These are phyloP conservation scores for Zeuzera pyrina DNA, from an alignment of 2,888 invertebrate genomes.

Conservation along the genomic window DNA sequence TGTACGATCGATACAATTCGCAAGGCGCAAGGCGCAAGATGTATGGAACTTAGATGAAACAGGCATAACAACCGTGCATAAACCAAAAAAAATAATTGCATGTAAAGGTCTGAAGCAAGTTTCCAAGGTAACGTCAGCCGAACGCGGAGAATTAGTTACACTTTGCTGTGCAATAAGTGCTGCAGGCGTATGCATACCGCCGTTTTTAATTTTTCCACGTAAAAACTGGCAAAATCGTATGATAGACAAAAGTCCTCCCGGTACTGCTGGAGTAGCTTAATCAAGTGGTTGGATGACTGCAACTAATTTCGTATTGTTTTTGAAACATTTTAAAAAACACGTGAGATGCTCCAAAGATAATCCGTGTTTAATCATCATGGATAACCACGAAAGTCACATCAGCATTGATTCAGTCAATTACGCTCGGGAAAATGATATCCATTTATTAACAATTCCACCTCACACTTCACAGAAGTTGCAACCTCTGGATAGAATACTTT, in stretches of 20 bases:
- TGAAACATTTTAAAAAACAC: conserved; percentile 29
- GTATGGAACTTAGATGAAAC: too few relatives aligned
- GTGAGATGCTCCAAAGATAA: conserved; percentile 16
- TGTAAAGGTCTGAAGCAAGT: conserved; percentile 16
- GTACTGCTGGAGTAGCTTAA: conserved; percentile 27
- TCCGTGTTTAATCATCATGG: conserved; percentile 22
- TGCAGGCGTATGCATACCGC: conserved; percentile 16
- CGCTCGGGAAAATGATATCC: conserved; percentile 32
- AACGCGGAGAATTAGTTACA: conserved; percentile 18
- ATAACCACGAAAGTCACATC: conserved; percentile 30
- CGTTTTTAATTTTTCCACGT: conserved; percentile 26
- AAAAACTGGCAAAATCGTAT: conserved; percentile 24
- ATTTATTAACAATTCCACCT: conserved; percentile 34
- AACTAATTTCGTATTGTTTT: conserved; percentile 24
- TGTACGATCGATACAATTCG: too few relatives aligned
- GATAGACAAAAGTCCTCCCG: conserved; percentile 28
- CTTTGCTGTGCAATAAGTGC: conserved; percentile 16
- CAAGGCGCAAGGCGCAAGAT: too few relatives aligned
- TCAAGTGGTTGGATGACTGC: conserved; percentile 29
- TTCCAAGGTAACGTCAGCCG: conserved; percentile 14
- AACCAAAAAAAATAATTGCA: conserved; percentile 12
- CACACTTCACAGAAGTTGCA: conserved; percentile 39
- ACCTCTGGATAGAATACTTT: conserved; percentile 34
- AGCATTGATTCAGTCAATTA: conserved; percentile 20
- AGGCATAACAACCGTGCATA: conserved; percentile 17